A percentile compares a stretch with the other conserved stretches of the same genome.
Evolutionary conservation across 2,888 invertebrate species (phyloP).

Genomic region (Beris chalybata): DNA sequence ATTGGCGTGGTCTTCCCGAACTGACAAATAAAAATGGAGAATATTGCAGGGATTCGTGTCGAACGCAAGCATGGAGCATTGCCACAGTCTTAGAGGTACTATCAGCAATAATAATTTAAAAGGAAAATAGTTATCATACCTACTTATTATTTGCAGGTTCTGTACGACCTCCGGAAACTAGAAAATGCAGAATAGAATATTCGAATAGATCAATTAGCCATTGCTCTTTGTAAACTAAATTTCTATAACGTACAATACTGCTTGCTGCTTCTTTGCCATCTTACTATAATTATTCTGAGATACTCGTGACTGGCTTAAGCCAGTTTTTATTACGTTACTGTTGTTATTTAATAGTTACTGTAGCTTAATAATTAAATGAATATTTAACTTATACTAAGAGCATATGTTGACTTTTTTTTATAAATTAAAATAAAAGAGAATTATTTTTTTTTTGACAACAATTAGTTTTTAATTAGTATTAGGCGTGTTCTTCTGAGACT

Average conservation of each 20-base stretch:
- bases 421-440: background rate
- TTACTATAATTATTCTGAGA: conserved; percentile 6
- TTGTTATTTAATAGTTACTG: conserved; percentile 18
- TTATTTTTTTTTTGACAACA: too few relatives aligned
- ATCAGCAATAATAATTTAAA: background rate
- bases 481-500: too few relatives aligned
- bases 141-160: conserved; percentile 13
- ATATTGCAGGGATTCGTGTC: conserved; percentile 83
- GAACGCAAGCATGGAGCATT: conserved; percentile 97
- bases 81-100: conserved; percentile 82
- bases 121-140: background rate
- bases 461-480: too few relatives aligned
- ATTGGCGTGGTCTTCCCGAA: conserved; percentile 96
- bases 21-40: conserved; percentile 87
- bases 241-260: too few relatives aligned
- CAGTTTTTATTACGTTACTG: background rate
- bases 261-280: too few relatives aligned
- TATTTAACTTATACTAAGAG: conserved; percentile 19
- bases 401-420: conserved; percentile 27
- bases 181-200: conserved; percentile 6
- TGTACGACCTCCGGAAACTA: conserved; percentile 23
- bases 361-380: conserved; percentile 16
- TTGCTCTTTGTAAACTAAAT: background rate
- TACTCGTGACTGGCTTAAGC: background rate
- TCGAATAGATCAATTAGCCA: background rate